Evolutionary conservation across 2,797 vertebrate genomes (phyloP), one percentile per base, ranked within the genome.

Genomic region (Decapterus maruadsi): DNA sequence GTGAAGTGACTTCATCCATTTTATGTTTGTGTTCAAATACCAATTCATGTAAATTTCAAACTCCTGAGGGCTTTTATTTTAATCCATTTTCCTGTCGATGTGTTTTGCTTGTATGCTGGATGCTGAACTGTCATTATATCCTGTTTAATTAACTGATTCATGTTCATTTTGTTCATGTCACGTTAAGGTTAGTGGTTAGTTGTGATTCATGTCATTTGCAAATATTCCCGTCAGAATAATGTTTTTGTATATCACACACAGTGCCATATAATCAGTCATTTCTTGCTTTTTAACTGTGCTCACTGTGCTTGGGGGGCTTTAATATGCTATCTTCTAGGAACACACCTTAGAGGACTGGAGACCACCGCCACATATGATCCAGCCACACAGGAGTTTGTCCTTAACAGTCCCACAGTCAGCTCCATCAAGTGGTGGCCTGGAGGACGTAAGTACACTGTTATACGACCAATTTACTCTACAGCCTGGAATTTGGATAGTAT

Each of bases 371-470:
- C 97, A 1, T 99, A 97, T 0, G 97, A 99, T 84, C 96, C 97
- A 3, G 89, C 95, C 50, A 98, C 97, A 0, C 97, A 99, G 82
- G 97, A 99, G 88, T 99, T 99, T 90, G 96, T 99, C 55, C 82
- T 99, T 75, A 97, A 99, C 90, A 98, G 96, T 84, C 98, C 98
- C 29, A 99, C 98, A 0, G 92, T 99, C 87, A 97, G 96, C 75
- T 99, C 98, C 82, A 99, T 99, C 89, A 99, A 99, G 81, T 99
- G 98, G 98, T 99, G 98, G 98, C 97, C 98, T 14, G 98, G 98
- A 72, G 98, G 97, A 90, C 94, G 98, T 99, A 94, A 97, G 98
- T 96, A 63, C 22, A 26, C 40, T 45, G 13, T 48, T 6, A 9
- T 9, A 6, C 60, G 22, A 45, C 20, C 12, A 2, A 12, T 17